Evolutionary conservation across 2,113 vertebrate species (phyloP), one percentile per base, ranked within the genome.

Genomic region (Plestiodon gilberti): DNA sequence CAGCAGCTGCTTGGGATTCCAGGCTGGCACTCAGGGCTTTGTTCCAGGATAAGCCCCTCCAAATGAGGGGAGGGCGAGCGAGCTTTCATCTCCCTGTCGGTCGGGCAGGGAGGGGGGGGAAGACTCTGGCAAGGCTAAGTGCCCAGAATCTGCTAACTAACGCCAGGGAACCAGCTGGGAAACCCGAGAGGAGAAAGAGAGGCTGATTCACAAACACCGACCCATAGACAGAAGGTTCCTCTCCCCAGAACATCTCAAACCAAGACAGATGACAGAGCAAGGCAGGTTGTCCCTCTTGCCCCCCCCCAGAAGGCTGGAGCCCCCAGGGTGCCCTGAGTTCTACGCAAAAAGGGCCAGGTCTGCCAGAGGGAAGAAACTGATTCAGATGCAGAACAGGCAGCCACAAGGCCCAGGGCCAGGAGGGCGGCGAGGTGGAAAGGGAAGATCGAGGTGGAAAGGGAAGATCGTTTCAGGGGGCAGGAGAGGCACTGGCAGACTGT

Each of bases 91-190:
- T 79, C 38, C 30, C 14, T 48, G 43, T 48, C 43, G 5, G 35
- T 1, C 30, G 65, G 69, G 14, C n/a, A 33, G n/a, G 17, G 61
- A n/a, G 33, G 59, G 61, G 61, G 80, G 73, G 17, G 78, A 15
- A 23, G 11, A 1, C 4, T 17, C 48, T 61, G 30, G n/a, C 38
- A 73, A 70, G 57, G 57, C 75, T 1, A 20, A 62, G 23, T 65
- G 65, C 81, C 78, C 81, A 88, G 75, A 83, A 79, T 52, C 67
- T 6, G 17, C 61, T 48, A 0, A 83, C n/a, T n/a, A n/a, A 11
- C 3, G 74, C 86, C 86, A 83, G 87, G 75, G 75, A 86, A 78
- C 81, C 75, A 48, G 85, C 78, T 81, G 85, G 78, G 78, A 81
- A 75, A 38, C 40, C 84, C 48, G 9, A n/a, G 84, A 18, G 38